Conservation (phyloP, 23 tunicate species). For the Halocynthia roretzi region DNA sequence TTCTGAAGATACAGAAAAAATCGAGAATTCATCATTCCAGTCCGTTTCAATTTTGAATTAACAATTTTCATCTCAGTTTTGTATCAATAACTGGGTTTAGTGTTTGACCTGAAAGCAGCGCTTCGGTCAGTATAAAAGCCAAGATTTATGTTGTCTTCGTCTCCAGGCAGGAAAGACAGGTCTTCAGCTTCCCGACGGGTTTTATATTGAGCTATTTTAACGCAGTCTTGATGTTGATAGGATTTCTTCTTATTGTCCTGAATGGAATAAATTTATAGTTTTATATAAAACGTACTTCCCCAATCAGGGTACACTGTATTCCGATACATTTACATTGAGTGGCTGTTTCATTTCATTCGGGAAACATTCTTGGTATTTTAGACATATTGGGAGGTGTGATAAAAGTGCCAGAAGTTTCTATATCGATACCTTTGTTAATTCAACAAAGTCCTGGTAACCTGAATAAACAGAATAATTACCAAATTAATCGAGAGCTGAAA, state of each 20-base stretch:
- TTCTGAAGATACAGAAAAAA: too few relatives aligned
- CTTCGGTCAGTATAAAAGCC: slow-evolving; percentile 59
- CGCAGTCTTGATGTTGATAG: slow-evolving; percentile 49
- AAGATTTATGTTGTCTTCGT: slow-evolving; percentile 23
- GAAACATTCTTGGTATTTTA: too few relatives aligned
- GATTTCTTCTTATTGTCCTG: slow-evolving; percentile 75
- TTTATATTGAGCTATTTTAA: slow-evolving; percentile 42
- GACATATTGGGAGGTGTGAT: too few relatives aligned
- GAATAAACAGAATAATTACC: too few relatives aligned
- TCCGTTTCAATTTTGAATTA: neutral
- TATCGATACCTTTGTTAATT: too few relatives aligned
- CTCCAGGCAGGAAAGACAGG: slow-evolving; percentile 3
- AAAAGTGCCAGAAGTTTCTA: too few relatives aligned
- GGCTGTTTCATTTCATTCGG: too few relatives aligned
- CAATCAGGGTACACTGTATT: too few relatives aligned
- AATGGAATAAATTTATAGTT: neutral
- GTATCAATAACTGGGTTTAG: neutral
- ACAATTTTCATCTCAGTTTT: neutral
- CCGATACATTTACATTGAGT: too few relatives aligned
- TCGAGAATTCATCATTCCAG: neutral
- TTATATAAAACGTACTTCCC: too few relatives aligned
- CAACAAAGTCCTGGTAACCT: too few relatives aligned
- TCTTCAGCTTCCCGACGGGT: neutral
- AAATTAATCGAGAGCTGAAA: too few relatives aligned
- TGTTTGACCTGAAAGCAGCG: slow-evolving; percentile 44